Evolutionary conservation across 2,888 invertebrate species (phyloP).

Genomic region (Strigamia transsilvanica): DNA sequence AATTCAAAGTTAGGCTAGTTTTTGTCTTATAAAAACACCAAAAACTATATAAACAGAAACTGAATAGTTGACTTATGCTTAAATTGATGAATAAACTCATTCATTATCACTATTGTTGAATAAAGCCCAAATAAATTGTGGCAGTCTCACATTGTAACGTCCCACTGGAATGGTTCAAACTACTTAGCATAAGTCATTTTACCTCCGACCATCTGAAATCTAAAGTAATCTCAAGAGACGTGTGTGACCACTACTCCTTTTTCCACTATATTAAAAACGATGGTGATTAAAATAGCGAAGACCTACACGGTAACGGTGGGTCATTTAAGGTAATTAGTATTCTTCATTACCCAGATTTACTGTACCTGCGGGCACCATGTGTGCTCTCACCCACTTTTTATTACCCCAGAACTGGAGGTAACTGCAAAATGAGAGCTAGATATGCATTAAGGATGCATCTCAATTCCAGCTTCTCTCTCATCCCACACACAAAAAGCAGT

Average conservation of each 20-base stretch:
- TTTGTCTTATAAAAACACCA: too few species aligned
- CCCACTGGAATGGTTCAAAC: too few species aligned
- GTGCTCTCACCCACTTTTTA: constrained; percentile 22
- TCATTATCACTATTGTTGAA: too few species aligned
- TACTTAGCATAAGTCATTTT: too few species aligned
- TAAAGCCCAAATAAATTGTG: too few species aligned
- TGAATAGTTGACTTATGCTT: too few species aligned
- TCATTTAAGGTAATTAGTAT: constrained; percentile 30
- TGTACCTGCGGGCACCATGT: constrained; percentile 30
- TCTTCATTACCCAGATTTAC: constrained; percentile 30
- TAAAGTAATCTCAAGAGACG: neutral
- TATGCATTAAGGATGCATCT: constrained; percentile 20
- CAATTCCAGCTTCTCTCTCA: neutral
- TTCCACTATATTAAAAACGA: constrained; percentile 25
- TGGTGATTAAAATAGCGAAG: constrained; percentile 25
- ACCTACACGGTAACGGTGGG: neutral
- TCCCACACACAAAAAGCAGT: constrained; percentile 6
- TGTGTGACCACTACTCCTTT: constrained; percentile 21
- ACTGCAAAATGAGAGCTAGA: constrained; percentile 20
- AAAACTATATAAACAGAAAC: too few species aligned
- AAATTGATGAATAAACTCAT: too few species aligned
- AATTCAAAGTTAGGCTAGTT: too few species aligned
- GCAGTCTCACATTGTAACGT: too few species aligned
- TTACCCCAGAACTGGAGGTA: constrained; percentile 15
- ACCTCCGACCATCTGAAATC: neutral